These are phyloP conservation scores for Leptinotarsa undecemlineata DNA, from an alignment of 1,140 invertebrate genomes.

Conservation along the genomic window DNA sequence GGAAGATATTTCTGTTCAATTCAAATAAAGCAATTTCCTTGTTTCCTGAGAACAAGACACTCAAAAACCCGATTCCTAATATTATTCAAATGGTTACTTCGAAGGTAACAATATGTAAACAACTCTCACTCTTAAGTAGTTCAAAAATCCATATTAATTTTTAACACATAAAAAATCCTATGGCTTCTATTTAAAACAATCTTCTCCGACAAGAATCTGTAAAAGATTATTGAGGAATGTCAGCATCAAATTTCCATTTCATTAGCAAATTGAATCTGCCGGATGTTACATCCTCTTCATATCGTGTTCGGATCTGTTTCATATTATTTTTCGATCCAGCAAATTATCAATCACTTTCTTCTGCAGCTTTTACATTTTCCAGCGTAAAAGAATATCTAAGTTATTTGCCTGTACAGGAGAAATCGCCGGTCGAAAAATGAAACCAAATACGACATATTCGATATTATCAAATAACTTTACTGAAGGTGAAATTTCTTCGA, in stretches of 20 bases:
- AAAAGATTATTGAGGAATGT: too few relatives aligned
- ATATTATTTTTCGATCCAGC: neutral
- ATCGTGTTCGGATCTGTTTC: conserved; percentile 1
- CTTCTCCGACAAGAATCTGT: too few relatives aligned
- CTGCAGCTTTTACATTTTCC: neutral
- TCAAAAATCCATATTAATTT: too few relatives aligned
- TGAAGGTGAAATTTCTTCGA: conserved; percentile 18
- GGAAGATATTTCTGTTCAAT: too few relatives aligned
- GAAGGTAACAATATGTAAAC: too few relatives aligned
- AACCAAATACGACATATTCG: neutral
- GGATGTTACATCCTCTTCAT: neutral
- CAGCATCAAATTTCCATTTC: neutral
- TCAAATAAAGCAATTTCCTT: too few relatives aligned
- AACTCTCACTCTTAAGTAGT: too few relatives aligned
- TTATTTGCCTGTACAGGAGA: neutral
- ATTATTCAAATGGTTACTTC: too few relatives aligned
- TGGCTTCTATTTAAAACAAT: too few relatives aligned
- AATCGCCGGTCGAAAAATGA: conserved; percentile 6
- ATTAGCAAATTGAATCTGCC: neutral
- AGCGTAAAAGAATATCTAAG: neutral
- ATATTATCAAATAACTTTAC: conserved; percentile 13
- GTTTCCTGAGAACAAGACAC: too few relatives aligned
- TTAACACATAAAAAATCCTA: too few relatives aligned
- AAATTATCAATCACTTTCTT: neutral
- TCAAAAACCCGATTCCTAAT: too few relatives aligned